phyloP scores from a whole-genome alignment of 1,140 invertebrate genomes.

The Bilobella aurantiaca region DNA sequence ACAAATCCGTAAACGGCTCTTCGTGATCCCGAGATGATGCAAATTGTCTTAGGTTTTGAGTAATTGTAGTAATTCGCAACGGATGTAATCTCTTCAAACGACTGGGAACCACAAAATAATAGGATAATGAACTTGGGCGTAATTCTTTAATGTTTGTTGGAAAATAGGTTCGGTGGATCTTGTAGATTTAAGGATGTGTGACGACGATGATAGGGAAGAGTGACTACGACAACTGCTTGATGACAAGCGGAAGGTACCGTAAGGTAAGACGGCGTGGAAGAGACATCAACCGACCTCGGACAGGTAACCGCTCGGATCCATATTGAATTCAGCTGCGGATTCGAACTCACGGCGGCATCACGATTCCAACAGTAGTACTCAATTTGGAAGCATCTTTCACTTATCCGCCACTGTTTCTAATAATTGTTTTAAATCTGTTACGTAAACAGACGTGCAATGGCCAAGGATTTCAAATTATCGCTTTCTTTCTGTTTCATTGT shows the following conservation, averaged over 20 bases:
- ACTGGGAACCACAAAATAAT: neutral
- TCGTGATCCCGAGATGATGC: neutral
- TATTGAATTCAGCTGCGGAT: neutral
- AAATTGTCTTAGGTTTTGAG: neutral
- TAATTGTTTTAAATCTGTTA: no score
- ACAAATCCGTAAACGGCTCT: neutral
- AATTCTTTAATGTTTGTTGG: neutral
- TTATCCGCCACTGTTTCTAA: no score
- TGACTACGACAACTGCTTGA: neutral
- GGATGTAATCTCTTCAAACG: no score
- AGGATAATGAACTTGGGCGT: neutral
- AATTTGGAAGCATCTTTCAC: no score
- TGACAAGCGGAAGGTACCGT: neutral
- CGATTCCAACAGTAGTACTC: no score
- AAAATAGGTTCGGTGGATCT: neutral
- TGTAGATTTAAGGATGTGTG: neutral
- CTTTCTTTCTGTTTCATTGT: no score
- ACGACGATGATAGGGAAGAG: slow-evolving; percentile 6
- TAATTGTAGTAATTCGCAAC: neutral
- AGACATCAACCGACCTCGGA: neutral
- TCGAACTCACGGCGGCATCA: no score
- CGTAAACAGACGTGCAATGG: no score
- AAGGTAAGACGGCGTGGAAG: neutral
- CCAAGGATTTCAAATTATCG: no score
- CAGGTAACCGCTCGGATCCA: neutral